Conservation (phyloP, 2,113 vertebrate species). For the Brienomyrus brachyistius region DNA sequence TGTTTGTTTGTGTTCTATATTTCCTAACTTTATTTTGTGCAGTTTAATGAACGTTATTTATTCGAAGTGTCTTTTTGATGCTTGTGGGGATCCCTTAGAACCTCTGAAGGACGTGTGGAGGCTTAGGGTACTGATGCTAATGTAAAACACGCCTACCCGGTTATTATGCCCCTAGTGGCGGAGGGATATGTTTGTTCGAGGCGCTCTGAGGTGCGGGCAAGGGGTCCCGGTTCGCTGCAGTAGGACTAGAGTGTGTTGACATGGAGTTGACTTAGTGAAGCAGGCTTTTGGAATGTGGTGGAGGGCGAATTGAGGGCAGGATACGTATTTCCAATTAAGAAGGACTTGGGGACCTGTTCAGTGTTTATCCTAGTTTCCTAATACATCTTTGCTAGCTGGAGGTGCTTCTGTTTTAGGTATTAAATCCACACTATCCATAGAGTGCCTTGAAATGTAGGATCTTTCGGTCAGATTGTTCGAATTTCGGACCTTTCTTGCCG, state of each 20-base stretch:
- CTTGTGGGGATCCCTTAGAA: neutral
- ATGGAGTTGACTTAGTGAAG: neutral
- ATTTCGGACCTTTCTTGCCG: neutral
- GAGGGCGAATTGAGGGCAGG: neutral
- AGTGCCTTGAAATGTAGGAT: neutral
- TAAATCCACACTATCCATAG: neutral
- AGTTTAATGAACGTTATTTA: neutral
- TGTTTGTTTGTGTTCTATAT: neutral
- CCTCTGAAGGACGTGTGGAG: neutral
- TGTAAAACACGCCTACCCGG: neutral
- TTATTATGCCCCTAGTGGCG: neutral
- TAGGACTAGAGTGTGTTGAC: neutral
- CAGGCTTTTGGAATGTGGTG: neutral
- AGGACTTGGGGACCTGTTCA: neutral
- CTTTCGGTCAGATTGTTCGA: neutral
- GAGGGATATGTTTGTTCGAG: neutral
- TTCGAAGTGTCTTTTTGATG: neutral
- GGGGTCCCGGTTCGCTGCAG: neutral
- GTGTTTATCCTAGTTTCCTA: neutral
- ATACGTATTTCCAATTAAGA: neutral
- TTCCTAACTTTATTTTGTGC: neutral
- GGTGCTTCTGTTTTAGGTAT: neutral
- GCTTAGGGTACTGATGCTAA: neutral
- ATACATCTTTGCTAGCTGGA: neutral
- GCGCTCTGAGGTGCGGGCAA: neutral